Conservation (phyloP, 2,797 vertebrate species). For the Myotis daubentonii region DNA sequence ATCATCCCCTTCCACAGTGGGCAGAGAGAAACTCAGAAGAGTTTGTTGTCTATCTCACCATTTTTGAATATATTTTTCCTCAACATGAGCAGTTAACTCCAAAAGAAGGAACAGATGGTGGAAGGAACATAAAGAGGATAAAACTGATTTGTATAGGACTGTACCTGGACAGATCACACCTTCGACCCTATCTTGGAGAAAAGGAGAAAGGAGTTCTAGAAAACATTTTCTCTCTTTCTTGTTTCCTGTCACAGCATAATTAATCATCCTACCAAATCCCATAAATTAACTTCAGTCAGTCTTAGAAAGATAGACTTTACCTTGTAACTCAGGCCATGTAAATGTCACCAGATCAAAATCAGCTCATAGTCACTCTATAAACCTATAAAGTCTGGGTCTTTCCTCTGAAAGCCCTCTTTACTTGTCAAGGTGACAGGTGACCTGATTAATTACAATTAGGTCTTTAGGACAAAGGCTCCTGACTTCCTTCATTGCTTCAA, state of each 20-base stretch:
- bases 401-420: background rate
- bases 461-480: constrained; percentile 40
- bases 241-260: constrained; percentile 14
- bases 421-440: constrained; percentile 37
- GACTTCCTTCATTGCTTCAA: background rate
- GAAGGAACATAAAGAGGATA: background rate
- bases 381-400: constrained; percentile 5
- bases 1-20: background rate
- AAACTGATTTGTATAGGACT: background rate
- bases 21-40: background rate
- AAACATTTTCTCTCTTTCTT: background rate
- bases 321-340: background rate
- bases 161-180: background rate
- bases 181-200: background rate
- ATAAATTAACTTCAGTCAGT: constrained; percentile 5
- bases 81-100: background rate
- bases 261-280: constrained; percentile 47
- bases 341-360: constrained; percentile 51
- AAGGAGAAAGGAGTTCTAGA: background rate
- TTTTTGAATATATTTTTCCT: background rate
- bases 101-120: background rate
- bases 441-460: constrained; percentile 43
- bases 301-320: constrained; percentile 16
- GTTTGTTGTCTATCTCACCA: background rate
- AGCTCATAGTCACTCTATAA: constrained; percentile 13